Base-by-base conservation (phyloP, 2,888 invertebrate genomes). In the Tethea ocularis region DNA sequence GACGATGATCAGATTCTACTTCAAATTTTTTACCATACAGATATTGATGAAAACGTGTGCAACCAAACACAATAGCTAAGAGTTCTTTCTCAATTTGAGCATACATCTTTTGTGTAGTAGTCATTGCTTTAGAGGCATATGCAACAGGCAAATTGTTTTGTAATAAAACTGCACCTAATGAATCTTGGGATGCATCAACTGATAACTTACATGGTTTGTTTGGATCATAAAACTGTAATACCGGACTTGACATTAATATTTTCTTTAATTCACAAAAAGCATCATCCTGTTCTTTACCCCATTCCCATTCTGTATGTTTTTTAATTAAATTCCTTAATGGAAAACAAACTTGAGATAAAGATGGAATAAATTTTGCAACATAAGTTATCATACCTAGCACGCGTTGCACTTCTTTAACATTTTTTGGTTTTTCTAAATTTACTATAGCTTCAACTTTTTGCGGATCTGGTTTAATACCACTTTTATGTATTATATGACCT, bases 11-110 rank as follows among this genome's bases (percentile, higher is more conserved):
- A 0, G 59, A 60, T 56, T 59, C 62, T 23, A 62, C 38, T 4
- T 41, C 56, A 6, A 60, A 41, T 46, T 52, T 29, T 15, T 41
- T 33, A 24, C 59, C 62, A 56, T 63, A 60, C 24, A 61, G 53
- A 52, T 61, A 61, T 11, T 51, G 17, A 29, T 63, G 55, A 29
- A 64, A 67, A 13, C 52, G 59, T 23, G 56, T 59, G 24, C 64
- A 64, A 8, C 57, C 67, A 46, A 64, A 68, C 1, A 65, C 62
- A 55, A 59, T 55, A 3, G 66, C 66, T 17, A 57, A 62, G 11
- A 66, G 41, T 56, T 68, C 66, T 61, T 65, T 69, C 57, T 69
- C 65, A 0, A 67, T 65, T 57, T 64, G 64, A 11, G 65, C 63
- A 51, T 65, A 63, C n/a, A 38, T 41, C 56, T 63, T 60, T 55